phyloP scores from a whole-genome alignment of 2,113 vertebrate genomes.

The Anarrhichthys ocellatus region DNA sequence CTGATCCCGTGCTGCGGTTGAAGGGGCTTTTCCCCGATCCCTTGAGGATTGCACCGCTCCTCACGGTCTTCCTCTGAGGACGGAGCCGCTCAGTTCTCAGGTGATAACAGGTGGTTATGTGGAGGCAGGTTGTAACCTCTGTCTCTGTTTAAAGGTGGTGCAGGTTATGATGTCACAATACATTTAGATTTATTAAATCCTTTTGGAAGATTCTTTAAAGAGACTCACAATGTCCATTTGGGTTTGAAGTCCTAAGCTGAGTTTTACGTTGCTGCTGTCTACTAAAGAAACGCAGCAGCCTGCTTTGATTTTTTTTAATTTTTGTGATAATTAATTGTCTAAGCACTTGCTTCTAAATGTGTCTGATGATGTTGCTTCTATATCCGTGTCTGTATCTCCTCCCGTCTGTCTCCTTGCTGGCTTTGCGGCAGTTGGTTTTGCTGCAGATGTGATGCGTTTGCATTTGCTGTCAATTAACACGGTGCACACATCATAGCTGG shows the following conservation, averaged over 20 bases:
- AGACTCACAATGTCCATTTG: background rate
- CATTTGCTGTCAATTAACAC: constrained; percentile 58
- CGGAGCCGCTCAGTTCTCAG: too few relatives aligned
- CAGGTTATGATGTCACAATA: background rate
- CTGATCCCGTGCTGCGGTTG: too few relatives aligned
- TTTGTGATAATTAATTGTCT: background rate
- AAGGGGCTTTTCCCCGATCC: too few relatives aligned
- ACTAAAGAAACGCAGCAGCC: background rate
- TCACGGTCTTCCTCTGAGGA: too few relatives aligned
- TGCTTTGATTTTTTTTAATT: too few relatives aligned
- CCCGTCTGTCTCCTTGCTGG: background rate
- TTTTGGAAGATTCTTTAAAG: background rate
- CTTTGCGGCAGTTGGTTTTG: background rate
- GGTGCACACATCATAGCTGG: constrained; percentile 44
- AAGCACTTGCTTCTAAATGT: background rate
- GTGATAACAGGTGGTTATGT: background rate
- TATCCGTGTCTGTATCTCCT: background rate
- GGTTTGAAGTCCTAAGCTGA: background rate
- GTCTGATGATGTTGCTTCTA: background rate
- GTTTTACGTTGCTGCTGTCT: background rate
- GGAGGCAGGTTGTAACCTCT: background rate
- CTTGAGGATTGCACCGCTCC: too few relatives aligned
- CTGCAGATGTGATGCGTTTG: constrained; percentile 36
- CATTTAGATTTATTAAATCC: background rate
- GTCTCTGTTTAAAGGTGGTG: background rate